phyloP scores from a whole-genome alignment of 1,140 invertebrate genomes.

The Pachypeltis micranthus region DNA sequence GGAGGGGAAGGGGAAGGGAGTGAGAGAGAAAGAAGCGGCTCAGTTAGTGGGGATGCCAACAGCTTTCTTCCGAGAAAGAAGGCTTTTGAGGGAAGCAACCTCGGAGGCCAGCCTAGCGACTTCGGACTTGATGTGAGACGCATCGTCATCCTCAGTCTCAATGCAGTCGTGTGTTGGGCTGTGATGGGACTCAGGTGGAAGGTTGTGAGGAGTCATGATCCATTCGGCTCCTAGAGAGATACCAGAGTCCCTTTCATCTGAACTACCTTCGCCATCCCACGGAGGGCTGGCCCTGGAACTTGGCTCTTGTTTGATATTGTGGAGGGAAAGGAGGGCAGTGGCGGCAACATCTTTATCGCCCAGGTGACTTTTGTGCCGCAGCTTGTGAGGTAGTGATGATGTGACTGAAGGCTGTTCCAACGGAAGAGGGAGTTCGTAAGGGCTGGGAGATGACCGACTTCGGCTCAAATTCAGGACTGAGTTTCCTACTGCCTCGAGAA shows the following conservation, averaged over 20 bases:
- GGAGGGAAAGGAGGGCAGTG: slow-evolving; percentile 56
- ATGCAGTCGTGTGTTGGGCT: slow-evolving; percentile 20
- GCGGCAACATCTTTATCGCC: slow-evolving; percentile 75
- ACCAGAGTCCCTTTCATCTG: slow-evolving; percentile 76
- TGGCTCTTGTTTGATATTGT: slow-evolving; percentile 72
- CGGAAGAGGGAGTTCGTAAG: slow-evolving; percentile 33
- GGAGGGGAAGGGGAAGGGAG: background rate
- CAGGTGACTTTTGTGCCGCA: slow-evolving; percentile 82
- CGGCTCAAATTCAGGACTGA: slow-evolving; percentile 32
- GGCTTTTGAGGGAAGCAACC: slow-evolving; percentile 70
- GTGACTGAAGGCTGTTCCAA: slow-evolving; percentile 35
- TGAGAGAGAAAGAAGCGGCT: background rate
- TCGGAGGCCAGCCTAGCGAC: slow-evolving; percentile 79
- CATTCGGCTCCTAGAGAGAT: slow-evolving; percentile 68
- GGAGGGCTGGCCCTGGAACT: slow-evolving; percentile 55
- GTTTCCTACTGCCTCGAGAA: slow-evolving; percentile 26
- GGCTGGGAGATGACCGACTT: slow-evolving; percentile 26
- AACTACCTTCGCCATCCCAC: slow-evolving; percentile 71
- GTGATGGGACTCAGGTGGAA: slow-evolving; percentile 22
- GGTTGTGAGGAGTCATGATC: slow-evolving; percentile 28
- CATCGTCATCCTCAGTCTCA: slow-evolving; percentile 28
- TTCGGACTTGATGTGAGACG: slow-evolving; percentile 64
- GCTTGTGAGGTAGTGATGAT: slow-evolving; percentile 69
- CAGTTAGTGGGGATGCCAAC: background rate
- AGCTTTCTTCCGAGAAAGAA: slow-evolving; percentile 33